Conservation (phyloP, 1,140 invertebrate genomes). For the Panulirus ornatus region DNA sequence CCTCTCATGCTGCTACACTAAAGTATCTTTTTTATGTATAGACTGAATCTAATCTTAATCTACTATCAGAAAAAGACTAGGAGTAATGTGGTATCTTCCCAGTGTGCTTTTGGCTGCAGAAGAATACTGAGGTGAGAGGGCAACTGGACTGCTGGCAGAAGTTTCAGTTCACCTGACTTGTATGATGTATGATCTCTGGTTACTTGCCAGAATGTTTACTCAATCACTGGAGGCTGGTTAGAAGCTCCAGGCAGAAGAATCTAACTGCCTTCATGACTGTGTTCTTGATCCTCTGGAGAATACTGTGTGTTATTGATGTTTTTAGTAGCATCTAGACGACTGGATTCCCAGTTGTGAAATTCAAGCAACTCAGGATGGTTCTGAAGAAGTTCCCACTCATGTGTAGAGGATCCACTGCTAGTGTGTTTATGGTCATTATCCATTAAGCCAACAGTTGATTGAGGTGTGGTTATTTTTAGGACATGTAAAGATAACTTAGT, state of each 20-base stretch:
- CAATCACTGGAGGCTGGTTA: neutral
- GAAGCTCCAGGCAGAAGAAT: neutral
- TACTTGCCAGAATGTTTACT: neutral
- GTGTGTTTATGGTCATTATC: neutral
- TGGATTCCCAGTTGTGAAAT: slow-evolving; percentile 47
- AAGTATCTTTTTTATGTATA: no score
- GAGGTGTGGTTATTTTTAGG: neutral
- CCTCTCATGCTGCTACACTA: no score
- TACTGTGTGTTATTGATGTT: neutral
- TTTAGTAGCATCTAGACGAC: neutral
- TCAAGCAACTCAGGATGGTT: slow-evolving; percentile 47
- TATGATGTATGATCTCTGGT: neutral
- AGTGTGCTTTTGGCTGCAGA: slow-evolving; percentile 2
- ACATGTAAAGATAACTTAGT: neutral
- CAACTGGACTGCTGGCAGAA: neutral
- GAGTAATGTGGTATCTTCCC: neutral
- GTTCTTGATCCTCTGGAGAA: neutral
- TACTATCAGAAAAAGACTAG: neutral
- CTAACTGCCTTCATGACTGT: neutral
- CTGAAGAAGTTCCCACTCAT: slow-evolving; percentile 18
- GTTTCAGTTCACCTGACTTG: neutral
- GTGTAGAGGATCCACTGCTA: neutral
- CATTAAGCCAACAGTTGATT: neutral
- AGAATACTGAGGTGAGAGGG: slow-evolving; percentile 14
- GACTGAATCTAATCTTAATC: no score